A percentile compares a stretch with the other conserved stretches of the same genome.
phyloP scores from a whole-genome alignment of 2,888 invertebrate species.

The Bombylius discolor region DNA sequence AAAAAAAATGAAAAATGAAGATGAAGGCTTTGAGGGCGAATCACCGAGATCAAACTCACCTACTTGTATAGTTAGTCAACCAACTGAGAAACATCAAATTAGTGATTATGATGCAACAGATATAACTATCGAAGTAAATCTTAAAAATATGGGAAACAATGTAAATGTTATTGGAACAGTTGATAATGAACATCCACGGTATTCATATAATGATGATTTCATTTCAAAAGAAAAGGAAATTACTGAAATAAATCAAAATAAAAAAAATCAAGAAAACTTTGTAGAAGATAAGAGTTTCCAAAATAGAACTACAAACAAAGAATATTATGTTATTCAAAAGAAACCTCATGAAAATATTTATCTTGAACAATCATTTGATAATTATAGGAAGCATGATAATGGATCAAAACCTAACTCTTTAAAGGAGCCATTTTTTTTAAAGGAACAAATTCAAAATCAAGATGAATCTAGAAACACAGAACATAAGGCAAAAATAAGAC shows the following conservation, averaged over 20 bases:
- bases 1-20: slow-evolving; percentile 3
- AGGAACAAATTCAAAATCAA: slow-evolving; percentile 12
- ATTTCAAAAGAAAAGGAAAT: slow-evolving; percentile 1
- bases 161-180: neutral
- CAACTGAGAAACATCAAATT: slow-evolving; percentile 18
- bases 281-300: too few relatives aligned
- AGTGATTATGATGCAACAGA: slow-evolving; percentile 3
- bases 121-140: slow-evolving; percentile 2
- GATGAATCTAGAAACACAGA: slow-evolving; percentile 2
- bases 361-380: too few relatives aligned
- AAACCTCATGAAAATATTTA: too few relatives aligned
- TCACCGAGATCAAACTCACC: slow-evolving; percentile 36
- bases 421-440: slow-evolving; percentile 18
- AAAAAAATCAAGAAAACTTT: neutral
- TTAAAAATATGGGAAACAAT: slow-evolving; percentile 1
- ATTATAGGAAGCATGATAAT: neutral
- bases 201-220: neutral
- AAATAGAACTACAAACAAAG: too few relatives aligned
- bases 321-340: too few relatives aligned
- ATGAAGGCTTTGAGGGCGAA: slow-evolving; percentile 19
- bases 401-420: slow-evolving; percentile 4
- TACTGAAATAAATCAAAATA: neutral
- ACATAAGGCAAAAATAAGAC: slow-evolving; percentile 37
- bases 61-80: slow-evolving; percentile 44
- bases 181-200: neutral